Conservation (phyloP, 2,888 invertebrate genomes). For the Troides helena region DNA sequence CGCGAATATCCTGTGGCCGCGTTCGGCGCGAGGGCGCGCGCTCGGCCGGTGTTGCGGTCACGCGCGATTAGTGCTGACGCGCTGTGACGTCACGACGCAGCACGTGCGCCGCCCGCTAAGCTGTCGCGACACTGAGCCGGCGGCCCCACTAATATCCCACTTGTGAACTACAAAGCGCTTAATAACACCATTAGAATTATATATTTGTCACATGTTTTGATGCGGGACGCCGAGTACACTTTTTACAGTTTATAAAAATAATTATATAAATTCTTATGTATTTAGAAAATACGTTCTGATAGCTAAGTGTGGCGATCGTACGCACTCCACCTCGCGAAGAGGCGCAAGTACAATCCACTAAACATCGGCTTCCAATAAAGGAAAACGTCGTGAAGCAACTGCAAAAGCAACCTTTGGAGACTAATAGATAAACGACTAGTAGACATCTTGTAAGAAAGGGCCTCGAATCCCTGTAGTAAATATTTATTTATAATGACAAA, state of each 20-base stretch:
- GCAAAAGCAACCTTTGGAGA: too few relatives aligned
- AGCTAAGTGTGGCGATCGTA: background rate
- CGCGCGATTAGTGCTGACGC: conserved; percentile 64
- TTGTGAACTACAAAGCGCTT: conserved; percentile 25
- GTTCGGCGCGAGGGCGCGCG: conserved; percentile 1
- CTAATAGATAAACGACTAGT: too few relatives aligned
- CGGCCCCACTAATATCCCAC: conserved; percentile 21
- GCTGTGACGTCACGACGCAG: conserved; percentile 56
- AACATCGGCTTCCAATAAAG: too few relatives aligned
- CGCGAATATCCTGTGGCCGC: conserved; percentile 1
- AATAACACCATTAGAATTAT: conserved; percentile 25
- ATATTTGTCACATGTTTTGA: conserved; percentile 15
- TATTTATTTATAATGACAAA: too few relatives aligned
- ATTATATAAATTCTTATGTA: background rate
- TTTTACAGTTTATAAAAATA: background rate
- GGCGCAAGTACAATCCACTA: too few relatives aligned
- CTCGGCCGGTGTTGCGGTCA: conserved; percentile 44
- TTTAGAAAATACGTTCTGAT: background rate
- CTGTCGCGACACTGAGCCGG: conserved; percentile 15
- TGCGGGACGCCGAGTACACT: conserved; percentile 13
- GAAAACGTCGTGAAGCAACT: too few relatives aligned
- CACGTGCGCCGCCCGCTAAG: conserved; percentile 41
- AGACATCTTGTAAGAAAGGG: too few relatives aligned
- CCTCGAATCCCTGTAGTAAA: too few relatives aligned
- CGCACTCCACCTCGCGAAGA: too few relatives aligned